Evolutionary conservation across 2,113 vertebrate species (phyloP).

Genomic region (Carettochelys insculpta): DNA sequence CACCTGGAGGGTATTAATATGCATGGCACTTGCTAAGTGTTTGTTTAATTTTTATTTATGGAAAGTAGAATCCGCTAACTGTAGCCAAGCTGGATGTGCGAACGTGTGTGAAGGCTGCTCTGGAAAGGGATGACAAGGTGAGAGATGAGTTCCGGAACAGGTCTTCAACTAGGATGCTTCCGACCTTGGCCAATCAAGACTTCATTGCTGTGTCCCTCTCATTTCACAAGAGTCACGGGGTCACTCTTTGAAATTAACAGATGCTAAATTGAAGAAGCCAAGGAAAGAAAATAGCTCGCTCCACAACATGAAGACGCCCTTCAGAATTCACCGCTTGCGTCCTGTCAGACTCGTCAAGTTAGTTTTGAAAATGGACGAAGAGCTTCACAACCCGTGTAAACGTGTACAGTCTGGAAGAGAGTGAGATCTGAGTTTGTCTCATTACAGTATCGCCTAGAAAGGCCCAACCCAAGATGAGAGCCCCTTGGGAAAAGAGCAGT

Average conservation of each 20-base stretch:
- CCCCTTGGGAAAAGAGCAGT: no score
- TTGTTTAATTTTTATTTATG: constrained; percentile 77
- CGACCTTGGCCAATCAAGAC: accelerated
- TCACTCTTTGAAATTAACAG: neutral
- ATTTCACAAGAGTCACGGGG: no score
- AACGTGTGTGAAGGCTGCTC: neutral
- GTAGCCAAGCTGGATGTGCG: constrained; percentile 26
- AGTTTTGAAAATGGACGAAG: accelerated
- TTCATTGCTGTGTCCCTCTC: neutral
- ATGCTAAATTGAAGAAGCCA: neutral
- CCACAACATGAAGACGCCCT: accelerated
- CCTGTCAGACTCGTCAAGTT: accelerated
- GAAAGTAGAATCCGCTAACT: constrained; percentile 47
- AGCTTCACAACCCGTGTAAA: neutral
- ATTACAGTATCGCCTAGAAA: neutral
- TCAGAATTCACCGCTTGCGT: accelerated
- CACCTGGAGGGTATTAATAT: constrained; percentile 75
- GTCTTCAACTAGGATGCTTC: neutral
- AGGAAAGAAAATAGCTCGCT: neutral
- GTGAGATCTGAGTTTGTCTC: accelerated
- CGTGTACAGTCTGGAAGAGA: neutral
- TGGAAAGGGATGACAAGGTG: neutral
- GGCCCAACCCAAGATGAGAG: accelerated
- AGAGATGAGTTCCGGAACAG: accelerated
- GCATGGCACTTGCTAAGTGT: constrained; percentile 67